Evolutionary conservation across 2,113 vertebrate genomes (phyloP).

Genomic region (Poicephalus meyeri): DNA sequence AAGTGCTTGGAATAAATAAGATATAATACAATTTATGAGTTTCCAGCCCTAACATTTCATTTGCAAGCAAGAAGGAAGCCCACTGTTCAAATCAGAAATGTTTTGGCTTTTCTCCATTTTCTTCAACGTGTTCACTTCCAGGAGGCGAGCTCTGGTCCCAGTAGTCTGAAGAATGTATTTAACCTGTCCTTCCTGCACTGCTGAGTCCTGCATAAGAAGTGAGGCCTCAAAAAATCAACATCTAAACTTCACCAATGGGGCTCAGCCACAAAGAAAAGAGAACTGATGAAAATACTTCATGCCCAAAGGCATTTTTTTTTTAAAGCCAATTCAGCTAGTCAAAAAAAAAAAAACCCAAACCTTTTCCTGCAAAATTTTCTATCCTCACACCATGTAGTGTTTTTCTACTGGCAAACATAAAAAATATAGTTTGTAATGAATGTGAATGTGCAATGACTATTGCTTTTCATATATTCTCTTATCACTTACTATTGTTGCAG

Average conservation of each 20-base stretch:
- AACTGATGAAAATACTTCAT: neutral
- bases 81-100: neutral
- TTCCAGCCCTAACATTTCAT: neutral
- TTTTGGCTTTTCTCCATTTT: neutral
- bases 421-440: neutral
- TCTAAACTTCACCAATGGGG: neutral
- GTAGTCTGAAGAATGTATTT: neutral
- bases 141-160: neutral
- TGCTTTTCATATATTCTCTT: neutral
- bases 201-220: neutral
- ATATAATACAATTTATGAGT: neutral
- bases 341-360: neutral
- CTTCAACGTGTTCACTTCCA: neutral
- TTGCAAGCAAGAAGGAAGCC: neutral
- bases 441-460: neutral
- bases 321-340: neutral
- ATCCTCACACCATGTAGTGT: fast-evolving
- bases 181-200: neutral
- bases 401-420: neutral
- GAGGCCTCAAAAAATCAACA: neutral
- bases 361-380: neutral
- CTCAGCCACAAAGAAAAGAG: neutral
- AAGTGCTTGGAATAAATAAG: neutral
- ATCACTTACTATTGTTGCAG: neutral
- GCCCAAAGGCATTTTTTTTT: neutral